A percentile compares a stretch with the other conserved stretches of the same genome.
Evolutionary conservation across 2,888 invertebrate genomes (phyloP).

Genomic region (Chymomyza fuscimana): DNA sequence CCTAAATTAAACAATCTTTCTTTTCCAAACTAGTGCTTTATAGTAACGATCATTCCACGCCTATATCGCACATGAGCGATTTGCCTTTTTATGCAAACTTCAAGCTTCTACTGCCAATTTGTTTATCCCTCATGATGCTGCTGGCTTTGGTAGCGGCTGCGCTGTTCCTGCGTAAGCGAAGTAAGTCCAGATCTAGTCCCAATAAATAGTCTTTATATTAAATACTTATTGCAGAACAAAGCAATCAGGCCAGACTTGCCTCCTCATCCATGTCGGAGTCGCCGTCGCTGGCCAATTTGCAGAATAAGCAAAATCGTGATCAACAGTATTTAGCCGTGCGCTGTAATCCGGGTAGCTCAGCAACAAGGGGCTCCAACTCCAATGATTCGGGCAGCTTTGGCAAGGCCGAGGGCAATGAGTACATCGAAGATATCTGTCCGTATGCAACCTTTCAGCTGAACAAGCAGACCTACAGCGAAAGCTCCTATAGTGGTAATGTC

Average conservation of each 20-base stretch:
- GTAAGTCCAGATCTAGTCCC: constrained; percentile 80
- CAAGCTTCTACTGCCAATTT: constrained; percentile 83
- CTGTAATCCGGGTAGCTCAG: constrained; percentile 81
- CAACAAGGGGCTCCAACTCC: constrained; percentile 78
- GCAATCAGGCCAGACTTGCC: constrained; percentile 79
- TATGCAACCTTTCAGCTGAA: constrained; percentile 95
- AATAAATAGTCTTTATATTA: neutral
- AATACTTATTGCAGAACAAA: constrained; percentile 77
- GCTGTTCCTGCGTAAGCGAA: constrained; percentile 85
- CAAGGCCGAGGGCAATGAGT: constrained; percentile 84
- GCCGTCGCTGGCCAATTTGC: constrained; percentile 88
- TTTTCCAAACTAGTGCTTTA: constrained; percentile 77
- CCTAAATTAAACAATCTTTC: no score
- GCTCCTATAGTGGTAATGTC: constrained; percentile 93
- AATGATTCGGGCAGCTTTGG: constrained; percentile 82
- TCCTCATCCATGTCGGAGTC: constrained; percentile 85
- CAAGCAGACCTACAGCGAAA: constrained; percentile 92
- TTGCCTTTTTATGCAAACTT: constrained; percentile 85
- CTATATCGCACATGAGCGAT: constrained; percentile 85
- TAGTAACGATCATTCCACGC: constrained; percentile 84
- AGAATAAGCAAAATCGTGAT: constrained; percentile 90
- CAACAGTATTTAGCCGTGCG: constrained; percentile 88
- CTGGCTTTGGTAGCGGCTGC: constrained; percentile 85
- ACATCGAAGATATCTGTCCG: constrained; percentile 95
- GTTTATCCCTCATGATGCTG: constrained; percentile 85